A percentile compares a stretch with the other conserved stretches of the same genome.
These are phyloP conservation scores for Agelastica alni DNA, from an alignment of 2,888 invertebrate genomes.

Conservation along the genomic window DNA sequence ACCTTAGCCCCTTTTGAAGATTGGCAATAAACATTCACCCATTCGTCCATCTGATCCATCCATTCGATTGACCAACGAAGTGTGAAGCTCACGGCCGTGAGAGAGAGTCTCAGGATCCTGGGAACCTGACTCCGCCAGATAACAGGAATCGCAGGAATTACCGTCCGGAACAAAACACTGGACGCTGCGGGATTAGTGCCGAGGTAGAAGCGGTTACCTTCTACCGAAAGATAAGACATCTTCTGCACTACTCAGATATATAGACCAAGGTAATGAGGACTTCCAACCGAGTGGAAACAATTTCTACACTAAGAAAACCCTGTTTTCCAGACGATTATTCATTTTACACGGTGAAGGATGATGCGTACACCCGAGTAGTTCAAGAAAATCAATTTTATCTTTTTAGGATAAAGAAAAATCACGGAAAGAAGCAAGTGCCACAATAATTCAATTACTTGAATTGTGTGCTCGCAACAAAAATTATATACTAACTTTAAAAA, in stretches of 20 bases:
- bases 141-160: constrained; percentile 54
- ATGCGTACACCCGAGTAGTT: too few species aligned
- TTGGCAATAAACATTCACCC: constrained; percentile 14
- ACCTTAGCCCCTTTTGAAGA: constrained; percentile 6
- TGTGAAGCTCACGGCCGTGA: constrained; percentile 48
- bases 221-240: constrained; percentile 26
- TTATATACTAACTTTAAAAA: too few species aligned
- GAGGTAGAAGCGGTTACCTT: constrained; percentile 43
- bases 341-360: too few species aligned
- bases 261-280: constrained; percentile 51
- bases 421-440: too few species aligned
- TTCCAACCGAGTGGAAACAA: constrained; percentile 44
- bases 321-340: too few species aligned
- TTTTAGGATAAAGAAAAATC: too few species aligned
- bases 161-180: constrained; percentile 54
- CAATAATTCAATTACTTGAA: too few species aligned
- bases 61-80: constrained; percentile 39
- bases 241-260: constrained; percentile 48
- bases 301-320: constrained; percentile 25
- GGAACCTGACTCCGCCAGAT: constrained; percentile 52
- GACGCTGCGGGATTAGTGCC: constrained; percentile 53
- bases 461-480: too few species aligned
- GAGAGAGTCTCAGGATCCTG: constrained; percentile 8
- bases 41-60: constrained; percentile 16
- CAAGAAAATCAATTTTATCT: too few species aligned